Base-by-base conservation (phyloP, 1,140 invertebrate species). In the Eurytemora carolleeae region DNA sequence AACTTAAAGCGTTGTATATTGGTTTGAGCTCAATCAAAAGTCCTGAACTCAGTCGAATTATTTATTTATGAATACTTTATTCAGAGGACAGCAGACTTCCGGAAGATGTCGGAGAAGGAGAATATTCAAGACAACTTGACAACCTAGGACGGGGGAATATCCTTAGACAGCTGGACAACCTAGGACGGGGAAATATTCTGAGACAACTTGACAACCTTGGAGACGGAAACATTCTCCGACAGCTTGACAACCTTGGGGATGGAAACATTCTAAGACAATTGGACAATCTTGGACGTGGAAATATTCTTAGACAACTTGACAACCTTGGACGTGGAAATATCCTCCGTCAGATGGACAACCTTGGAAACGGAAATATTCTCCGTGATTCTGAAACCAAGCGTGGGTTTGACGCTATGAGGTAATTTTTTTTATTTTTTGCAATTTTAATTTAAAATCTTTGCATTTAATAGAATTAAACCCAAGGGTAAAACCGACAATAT, bases 151-250 rank as follows among this genome's bases (percentile, higher is more conserved):
- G n/a, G n/a, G n/a, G n/a, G n/a, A n/a, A n/a, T n/a, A n/a, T n/a
- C n/a, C n/a, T n/a, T n/a, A n/a, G n/a, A n/a, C n/a, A n/a, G n/a
- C 66, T 76, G 24, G 73, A 76, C 65, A 70, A 71, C 0, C 66
- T 75, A 20, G 75, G 75, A 21, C 74, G 73, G 17, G 71, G 70
- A 2, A 74, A 76, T 63, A 68, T 74, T 15, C 68, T 73, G 1
- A 65, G 68, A 25, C 66, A 72, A 15, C 64, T 73, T n/a, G 71
- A 76, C 61, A 65, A 68, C 19, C 70, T 77, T 55, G 74, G 73
- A 23, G 74, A 73, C 26, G 70, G 67, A 2, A 73, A 74, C 64
- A 23, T 59, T n/a, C 23, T 63, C 18, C 57, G 57, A 25, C 57
- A 23, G 19, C 24, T 59, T 15, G 58, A 59, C 26, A 17, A 17